Conservation (phyloP, 2,888 invertebrate genomes). For the Ochropleura leucogaster region DNA sequence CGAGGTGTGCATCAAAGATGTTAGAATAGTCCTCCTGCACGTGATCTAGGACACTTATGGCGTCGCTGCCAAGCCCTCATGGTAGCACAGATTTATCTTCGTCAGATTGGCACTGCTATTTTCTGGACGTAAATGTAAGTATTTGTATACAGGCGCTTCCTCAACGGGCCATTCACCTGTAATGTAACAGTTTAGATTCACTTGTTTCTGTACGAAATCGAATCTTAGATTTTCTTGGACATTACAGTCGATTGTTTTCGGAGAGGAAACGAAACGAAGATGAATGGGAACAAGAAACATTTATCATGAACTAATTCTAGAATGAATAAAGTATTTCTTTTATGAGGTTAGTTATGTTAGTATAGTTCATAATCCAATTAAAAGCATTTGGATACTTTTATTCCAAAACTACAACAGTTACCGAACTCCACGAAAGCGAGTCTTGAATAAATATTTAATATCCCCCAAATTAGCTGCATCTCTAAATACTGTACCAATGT, state of each 20-base stretch:
- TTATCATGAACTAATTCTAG: not conserved
- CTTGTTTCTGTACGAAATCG: too few relatives aligned
- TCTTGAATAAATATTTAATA: too few relatives aligned
- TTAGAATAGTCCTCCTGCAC: slow-evolving; percentile 26
- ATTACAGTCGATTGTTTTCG: too few relatives aligned
- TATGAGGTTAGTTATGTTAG: too few relatives aligned
- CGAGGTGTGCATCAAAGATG: slow-evolving; percentile 29
- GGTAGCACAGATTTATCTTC: not conserved
- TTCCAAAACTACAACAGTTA: not conserved
- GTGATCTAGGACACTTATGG: slow-evolving; percentile 31
- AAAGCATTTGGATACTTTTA: not conserved
- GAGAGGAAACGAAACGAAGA: too few relatives aligned
- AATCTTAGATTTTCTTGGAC: too few relatives aligned
- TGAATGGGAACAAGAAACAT: too few relatives aligned
- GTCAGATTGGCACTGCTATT: not conserved
- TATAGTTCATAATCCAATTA: too few relatives aligned
- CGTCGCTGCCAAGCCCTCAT: not conserved
- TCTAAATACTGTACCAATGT: not conserved
- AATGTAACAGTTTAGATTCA: too few relatives aligned
- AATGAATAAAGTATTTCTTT: not conserved
- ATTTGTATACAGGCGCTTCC: not conserved
- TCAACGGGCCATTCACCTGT: not conserved
- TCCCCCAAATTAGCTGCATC: not conserved
- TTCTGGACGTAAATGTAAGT: not conserved
- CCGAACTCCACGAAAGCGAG: too few relatives aligned